These are phyloP conservation scores for Nicator chloris DNA, from an alignment of 2,113 vertebrate genomes.

Conservation along the genomic window DNA sequence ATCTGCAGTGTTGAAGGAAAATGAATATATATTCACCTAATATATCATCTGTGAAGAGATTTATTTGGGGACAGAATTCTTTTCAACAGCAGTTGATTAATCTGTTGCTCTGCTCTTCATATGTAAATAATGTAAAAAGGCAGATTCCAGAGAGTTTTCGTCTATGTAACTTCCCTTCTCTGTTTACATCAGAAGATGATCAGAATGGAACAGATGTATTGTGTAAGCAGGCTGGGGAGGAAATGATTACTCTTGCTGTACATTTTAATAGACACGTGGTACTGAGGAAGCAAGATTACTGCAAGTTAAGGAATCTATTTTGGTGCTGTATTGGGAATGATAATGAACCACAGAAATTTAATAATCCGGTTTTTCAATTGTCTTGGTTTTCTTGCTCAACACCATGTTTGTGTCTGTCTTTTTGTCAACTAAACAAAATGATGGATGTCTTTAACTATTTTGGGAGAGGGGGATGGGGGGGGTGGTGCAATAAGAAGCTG, in stretches of 20 bases:
- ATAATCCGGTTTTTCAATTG: background rate
- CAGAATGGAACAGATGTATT: background rate
- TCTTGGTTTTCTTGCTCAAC: background rate
- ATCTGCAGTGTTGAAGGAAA: background rate
- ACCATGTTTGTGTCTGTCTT: background rate
- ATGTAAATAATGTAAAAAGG: background rate
- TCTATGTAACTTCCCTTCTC: background rate
- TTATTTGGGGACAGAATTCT: background rate
- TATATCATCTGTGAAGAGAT: background rate
- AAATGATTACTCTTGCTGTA: background rate
- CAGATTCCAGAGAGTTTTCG: background rate
- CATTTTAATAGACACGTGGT: background rate
- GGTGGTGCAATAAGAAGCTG: background rate
- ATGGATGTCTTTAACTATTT: too few species aligned
- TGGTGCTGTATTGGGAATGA: background rate
- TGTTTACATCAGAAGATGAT: background rate
- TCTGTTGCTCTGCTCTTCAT: background rate
- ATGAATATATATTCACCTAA: background rate
- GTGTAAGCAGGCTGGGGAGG: background rate
- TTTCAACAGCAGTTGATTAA: background rate
- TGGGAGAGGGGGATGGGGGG: rapidly evolving
- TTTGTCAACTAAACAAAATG: background rate
- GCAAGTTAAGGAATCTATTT: background rate
- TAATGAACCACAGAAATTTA: background rate
- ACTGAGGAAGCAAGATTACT: background rate